A percentile compares a stretch with the other conserved stretches of the same genome.
Evolutionary conservation across 92 coral and sea anemone species (phyloP).

Genomic region (Zoanthus gigantus): DNA sequence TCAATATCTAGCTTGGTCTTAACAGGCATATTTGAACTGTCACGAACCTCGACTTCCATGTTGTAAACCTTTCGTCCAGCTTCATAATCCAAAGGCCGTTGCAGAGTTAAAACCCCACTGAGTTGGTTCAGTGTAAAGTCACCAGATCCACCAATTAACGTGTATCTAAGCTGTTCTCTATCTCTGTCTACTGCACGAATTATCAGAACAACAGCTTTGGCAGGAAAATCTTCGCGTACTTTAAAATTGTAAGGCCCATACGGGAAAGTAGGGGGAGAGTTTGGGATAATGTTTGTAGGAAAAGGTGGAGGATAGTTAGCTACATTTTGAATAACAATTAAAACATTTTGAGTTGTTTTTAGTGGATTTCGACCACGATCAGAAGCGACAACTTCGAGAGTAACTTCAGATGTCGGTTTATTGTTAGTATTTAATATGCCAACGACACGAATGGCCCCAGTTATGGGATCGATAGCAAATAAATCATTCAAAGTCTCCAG

Average conservation of each 20-base stretch:
- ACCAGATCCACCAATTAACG: conserved; percentile 49
- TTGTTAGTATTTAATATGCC: background rate
- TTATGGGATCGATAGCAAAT: conserved; percentile 70
- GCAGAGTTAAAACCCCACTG: conserved; percentile 65
- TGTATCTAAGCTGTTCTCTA: conserved; percentile 57
- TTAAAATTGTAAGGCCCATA: conserved; percentile 59
- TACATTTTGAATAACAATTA: conserved; percentile 11
- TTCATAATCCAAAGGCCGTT: conserved; percentile 52
- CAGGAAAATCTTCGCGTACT: conserved; percentile 70
- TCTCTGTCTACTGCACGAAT: conserved; percentile 70
- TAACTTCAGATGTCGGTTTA: conserved; percentile 16
- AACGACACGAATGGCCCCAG: conserved; percentile 63
- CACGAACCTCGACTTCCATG: conserved; percentile 57
- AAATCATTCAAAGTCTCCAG: conserved; percentile 50
- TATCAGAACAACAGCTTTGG: conserved; percentile 50
- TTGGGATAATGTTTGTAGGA: conserved; percentile 41
- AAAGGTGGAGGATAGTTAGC: conserved; percentile 51
- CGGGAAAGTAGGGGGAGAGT: conserved; percentile 70
- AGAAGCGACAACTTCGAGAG: conserved; percentile 50
- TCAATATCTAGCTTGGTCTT: conserved; percentile 54
- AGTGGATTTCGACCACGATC: conserved; percentile 57
- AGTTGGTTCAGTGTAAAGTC: conserved; percentile 44
- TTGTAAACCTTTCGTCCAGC: conserved; percentile 39
- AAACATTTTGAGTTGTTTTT: conserved; percentile 24
- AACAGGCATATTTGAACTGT: conserved; percentile 47